Evolutionary conservation across 2,113 vertebrate species (phyloP), one percentile per base, ranked within the genome.

Genomic region (Aix galericulata): DNA sequence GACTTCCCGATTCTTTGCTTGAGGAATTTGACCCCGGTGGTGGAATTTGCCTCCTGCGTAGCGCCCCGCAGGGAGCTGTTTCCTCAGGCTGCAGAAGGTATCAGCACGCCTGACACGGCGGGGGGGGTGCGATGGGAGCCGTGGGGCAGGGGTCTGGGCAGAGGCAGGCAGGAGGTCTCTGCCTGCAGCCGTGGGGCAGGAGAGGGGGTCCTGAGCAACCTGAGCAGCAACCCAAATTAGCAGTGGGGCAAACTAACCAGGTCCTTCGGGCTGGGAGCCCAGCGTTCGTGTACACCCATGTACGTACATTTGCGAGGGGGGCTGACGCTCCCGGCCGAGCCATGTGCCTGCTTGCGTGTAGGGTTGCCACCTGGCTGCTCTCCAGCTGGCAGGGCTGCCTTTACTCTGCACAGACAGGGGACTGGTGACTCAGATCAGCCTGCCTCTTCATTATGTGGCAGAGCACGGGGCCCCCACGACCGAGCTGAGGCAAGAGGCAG

Each of bases 1-100:
- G 68, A 95, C 88, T 96, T 73, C 88, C 88, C 93, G 78, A 81
- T 63, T 93, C 38, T 50, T 75, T 21, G 58, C 78, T 84, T 38
- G 17, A 62, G 72, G 93, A 95, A 96, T 97, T 89, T 96, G 95
- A 97, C 92, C 92, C 55, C 71, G 32, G 88, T 0, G 1, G 74
- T 82, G 94, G 94, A 96, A 93, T 91, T 76, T 38, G 58, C 55
- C 89, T 86, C 89, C 48, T 1, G 64, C 25, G 2, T 9, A 60
- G 75, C 55, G 44, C 76, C 86, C 68, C 75, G 6, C 1, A 5
- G 92, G 18, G 55, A 46, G 20, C 82, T 15, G 58, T 83, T 94
- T 94, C 94, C 92, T 85, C 29, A 4, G 9, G 50, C 56, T 29
- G 64, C 50, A 32, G 31, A 75, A 91, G 77, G 64, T 68, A 48